Evolutionary conservation across 1,140 invertebrate genomes (phyloP), one percentile per base, ranked within the genome.

Genomic region (Drosophila burlai): DNA sequence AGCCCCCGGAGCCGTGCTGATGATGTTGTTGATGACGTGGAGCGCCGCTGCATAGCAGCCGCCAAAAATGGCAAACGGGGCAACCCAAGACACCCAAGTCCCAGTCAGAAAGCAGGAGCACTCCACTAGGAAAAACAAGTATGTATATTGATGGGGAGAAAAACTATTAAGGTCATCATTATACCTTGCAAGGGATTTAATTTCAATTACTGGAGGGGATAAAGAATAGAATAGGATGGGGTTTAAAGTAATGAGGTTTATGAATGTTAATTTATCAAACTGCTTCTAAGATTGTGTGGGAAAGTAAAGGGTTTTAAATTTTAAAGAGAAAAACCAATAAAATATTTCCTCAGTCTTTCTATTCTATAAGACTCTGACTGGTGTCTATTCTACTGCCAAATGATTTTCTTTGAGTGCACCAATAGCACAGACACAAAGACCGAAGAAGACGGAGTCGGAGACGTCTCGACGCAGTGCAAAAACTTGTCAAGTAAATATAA

Each of bases 401-500:
- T 11, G 2, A 1, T 13, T 71, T 71, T 69, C 36, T 31, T 42
- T 18, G 6, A 68, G 67, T 71, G 67, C 34, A 68, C 8, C 45
- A 13, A 47, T 65, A 59, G 47, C 52, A 80, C 47, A 60, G 65
- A 65, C 60, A 81, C 64, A 58, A 62, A 65, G 65, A 61, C 59
- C 67, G 29, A 66, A 38, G 45, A 42, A 74, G 52, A 43, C 62
- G 76, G 75, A 66, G 54, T 40, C 36, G 76, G 69, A 66, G 81
- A 84, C 66, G 76, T 80, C 81, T 74, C 78, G 82, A 72, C 83
- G 82, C 82, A 85, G 78, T 87, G 85, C 75, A 82, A 87, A 74
- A 90, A 90, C 79, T 90, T 90, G 85, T 90, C 85, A 90, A 90
- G 85, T 90, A 90, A 90, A 90, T 90, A 90, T 82, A 90, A 90